These are phyloP conservation scores for Harpagoxenus sublaevis DNA, from an alignment of 2,888 invertebrate genomes.

Conservation along the genomic window DNA sequence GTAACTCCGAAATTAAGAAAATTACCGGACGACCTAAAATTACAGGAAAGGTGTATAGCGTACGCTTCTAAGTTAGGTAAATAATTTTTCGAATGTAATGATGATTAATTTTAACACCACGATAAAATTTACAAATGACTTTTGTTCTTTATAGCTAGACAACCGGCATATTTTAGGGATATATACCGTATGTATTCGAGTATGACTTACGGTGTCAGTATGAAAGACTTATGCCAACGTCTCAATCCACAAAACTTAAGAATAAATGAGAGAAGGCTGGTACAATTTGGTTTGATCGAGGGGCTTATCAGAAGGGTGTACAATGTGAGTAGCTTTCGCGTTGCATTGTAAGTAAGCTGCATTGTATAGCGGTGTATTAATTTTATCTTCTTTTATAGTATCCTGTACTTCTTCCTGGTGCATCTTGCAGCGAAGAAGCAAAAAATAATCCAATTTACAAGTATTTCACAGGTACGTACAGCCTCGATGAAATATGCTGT, in stretches of 20 bases:
- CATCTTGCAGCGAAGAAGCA: conserved; percentile 77
- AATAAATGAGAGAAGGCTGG: conserved; percentile 93
- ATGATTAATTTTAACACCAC: background rate
- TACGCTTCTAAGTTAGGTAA: conserved; percentile 91
- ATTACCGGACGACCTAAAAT: conserved; percentile 89
- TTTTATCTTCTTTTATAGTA: conserved; percentile 77
- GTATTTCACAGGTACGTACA: conserved; percentile 93
- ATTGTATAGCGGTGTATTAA: background rate
- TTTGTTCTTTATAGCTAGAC: conserved; percentile 87
- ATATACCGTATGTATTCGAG: conserved; percentile 92
- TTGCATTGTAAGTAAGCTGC: background rate
- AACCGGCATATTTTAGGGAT: conserved; percentile 90
- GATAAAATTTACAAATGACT: background rate
- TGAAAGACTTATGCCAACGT: conserved; percentile 92
- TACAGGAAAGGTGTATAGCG: conserved; percentile 92
- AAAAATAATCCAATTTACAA: conserved; percentile 86
- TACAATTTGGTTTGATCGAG: conserved; percentile 95
- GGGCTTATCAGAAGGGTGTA: conserved; percentile 94
- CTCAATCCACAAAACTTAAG: conserved; percentile 91
- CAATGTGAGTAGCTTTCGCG: conserved; percentile 87
- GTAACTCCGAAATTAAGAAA: conserved; percentile 91
- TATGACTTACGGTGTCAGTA: conserved; percentile 92
- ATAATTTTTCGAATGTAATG: conserved; percentile 70
- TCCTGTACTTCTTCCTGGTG: conserved; percentile 82
- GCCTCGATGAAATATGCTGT: conserved; percentile 97